These are phyloP conservation scores for Acanthochromis polyacanthus DNA, from an alignment of 2,113 vertebrate species.

Conservation along the genomic window DNA sequence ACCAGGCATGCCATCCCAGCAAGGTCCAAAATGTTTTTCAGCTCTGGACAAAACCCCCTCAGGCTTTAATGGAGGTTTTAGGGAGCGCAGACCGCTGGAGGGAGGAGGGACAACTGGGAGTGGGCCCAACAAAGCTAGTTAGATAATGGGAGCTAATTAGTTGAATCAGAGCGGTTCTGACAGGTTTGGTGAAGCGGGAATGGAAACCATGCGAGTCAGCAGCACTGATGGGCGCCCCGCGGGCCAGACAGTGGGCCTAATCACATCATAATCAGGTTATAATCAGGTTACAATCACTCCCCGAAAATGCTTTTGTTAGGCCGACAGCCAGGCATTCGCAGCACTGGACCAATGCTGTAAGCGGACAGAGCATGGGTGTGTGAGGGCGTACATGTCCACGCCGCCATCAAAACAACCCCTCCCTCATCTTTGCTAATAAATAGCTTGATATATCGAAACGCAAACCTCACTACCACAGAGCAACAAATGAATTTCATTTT, in stretches of 20 bases:
- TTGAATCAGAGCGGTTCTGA: constrained; percentile 73
- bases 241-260: constrained; percentile 70
- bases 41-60: constrained; percentile 57
- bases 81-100: constrained; percentile 19
- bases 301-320: constrained; percentile 72
- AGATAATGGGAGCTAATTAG: constrained; percentile 76
- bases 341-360: constrained; percentile 48
- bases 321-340: constrained; percentile 42
- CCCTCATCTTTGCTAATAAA: background rate
- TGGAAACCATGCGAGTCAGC: constrained; percentile 74
- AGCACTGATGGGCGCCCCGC: constrained; percentile 59
- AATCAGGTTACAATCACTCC: constrained; percentile 77
- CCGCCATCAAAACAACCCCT: constrained; percentile 62
- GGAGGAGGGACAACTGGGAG: constrained; percentile 54
- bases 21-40: constrained; percentile 66
- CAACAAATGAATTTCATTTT: background rate
- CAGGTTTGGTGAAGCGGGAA: constrained; percentile 78
- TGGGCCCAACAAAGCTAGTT: constrained; percentile 61
- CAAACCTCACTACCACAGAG: background rate
- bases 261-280: constrained; percentile 76
- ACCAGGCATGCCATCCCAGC: constrained; percentile 57
- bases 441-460: background rate
- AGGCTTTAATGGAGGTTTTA: constrained; percentile 56
- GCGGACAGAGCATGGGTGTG: constrained; percentile 49
- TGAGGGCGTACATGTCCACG: constrained; percentile 11